Evolutionary conservation across 2,113 vertebrate genomes (phyloP).

Genomic region (Odontophorus gujanensis): DNA sequence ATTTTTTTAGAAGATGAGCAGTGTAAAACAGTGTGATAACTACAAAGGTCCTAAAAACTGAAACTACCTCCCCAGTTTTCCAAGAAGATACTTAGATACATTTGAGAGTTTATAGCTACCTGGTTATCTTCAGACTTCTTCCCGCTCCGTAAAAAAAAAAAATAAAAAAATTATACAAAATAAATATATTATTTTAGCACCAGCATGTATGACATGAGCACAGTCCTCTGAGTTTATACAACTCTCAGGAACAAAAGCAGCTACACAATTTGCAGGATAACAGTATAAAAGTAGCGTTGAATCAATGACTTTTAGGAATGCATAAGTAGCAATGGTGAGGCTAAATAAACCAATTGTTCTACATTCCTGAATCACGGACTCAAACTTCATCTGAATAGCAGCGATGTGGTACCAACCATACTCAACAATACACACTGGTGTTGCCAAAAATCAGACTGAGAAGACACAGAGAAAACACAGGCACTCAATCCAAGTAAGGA

Average conservation of each 20-base stretch:
- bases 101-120: neutral
- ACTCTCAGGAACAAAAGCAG: neutral
- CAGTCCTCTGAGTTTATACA: neutral
- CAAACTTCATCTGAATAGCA: neutral
- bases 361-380: neutral
- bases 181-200: neutral
- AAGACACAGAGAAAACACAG: neutral
- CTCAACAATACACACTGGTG: neutral
- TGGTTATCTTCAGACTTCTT: neutral
- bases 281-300: neutral
- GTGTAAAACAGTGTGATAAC: neutral
- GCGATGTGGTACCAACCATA: neutral
- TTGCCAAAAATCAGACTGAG: neutral
- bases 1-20: neutral
- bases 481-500: neutral
- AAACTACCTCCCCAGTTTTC: neutral
- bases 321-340: neutral
- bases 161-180: neutral
- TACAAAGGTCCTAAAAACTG: neutral
- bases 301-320: neutral
- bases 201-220: neutral
- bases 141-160: neutral
- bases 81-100: neutral
- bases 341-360: neutral
- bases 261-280: fast-evolving